Conservation (phyloP, 2,888 invertebrate species). For the Gryllus longicercus region DNA sequence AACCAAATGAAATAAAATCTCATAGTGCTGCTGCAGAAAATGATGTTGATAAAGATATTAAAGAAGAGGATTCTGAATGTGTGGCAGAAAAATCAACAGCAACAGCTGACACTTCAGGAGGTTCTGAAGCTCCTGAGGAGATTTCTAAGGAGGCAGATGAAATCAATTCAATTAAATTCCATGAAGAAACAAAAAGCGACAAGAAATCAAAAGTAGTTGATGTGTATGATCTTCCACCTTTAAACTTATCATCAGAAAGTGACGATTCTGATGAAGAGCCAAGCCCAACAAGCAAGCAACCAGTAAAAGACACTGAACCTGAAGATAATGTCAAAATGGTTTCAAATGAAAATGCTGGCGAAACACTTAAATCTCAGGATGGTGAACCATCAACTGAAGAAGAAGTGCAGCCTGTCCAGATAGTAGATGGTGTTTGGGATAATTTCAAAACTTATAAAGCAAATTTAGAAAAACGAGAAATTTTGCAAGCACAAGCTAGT, state of each 20-base stretch:
- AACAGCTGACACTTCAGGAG: constrained; percentile 42
- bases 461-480: constrained; percentile 57
- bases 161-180: constrained; percentile 42
- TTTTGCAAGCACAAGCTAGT: constrained; percentile 26
- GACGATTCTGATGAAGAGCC: constrained; percentile 67
- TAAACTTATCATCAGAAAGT: constrained; percentile 77
- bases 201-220: constrained; percentile 49
- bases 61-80: constrained; percentile 46
- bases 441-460: constrained; percentile 73
- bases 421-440: constrained; percentile 71
- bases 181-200: constrained; percentile 30
- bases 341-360: constrained; percentile 18
- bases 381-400: constrained; percentile 39
- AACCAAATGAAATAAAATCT: constrained; percentile 37
- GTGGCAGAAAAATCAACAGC: constrained; percentile 47
- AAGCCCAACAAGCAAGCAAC: constrained; percentile 22
- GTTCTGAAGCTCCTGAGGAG: constrained; percentile 37
- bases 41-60: constrained; percentile 41
- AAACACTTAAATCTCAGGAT: background rate
- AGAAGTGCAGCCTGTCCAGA: constrained; percentile 53
- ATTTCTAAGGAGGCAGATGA: constrained; percentile 48
- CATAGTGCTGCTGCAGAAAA: constrained; percentile 29
- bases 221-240: constrained; percentile 69
- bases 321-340: constrained; percentile 12
- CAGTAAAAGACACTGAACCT: constrained; percentile 38